Base-by-base conservation (phyloP, 2,888 invertebrate species). In the Mesodorylaimus sp. region DNA sequence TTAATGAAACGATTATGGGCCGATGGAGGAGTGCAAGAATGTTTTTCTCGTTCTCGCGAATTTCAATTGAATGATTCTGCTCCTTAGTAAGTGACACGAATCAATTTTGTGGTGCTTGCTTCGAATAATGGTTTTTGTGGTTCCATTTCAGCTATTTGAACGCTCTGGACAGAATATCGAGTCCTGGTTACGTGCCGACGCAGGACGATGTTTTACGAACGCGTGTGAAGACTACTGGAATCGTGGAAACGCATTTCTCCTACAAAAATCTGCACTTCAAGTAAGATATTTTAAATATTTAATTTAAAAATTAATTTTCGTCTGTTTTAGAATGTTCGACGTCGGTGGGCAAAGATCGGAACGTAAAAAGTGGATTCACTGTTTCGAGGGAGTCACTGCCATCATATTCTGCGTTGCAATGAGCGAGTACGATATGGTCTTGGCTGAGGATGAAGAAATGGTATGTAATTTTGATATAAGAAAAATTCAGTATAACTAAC, bases 331-430 rank as follows among this genome's bases (percentile, higher is more conserved):
- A 72, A 83, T 87, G 80, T 86, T 87, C 70, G 86, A 87, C 70
- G 86, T 87, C 47, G 87, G 87, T 56, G 87, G 87, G 51, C 87
- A 87, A 68, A 73, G 86, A 57, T 84, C 84, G n/a, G 87, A 87
- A 68, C 74, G 87, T 52, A 87, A 87, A 70, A 87, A 87, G 66
- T 87, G 87, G 87, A 87, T 87, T 61, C 87, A 87, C 66, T 87
- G 86, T 68, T 87, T 87, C 67, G 86, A 87, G 69, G 84, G 83
- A 43, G 87, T 87, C 2, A 87, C 86, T 2, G 84, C 86, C 25
- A 86, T 87, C 56, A 85, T 87, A 59, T 87, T 87, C 68, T 85
- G 85, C 69, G 86, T 86, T 44, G 85, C 86, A 41, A 71, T 87
- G 59, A 83, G 83, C 62, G 84, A 81, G 56, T 88, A 87, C 64